These are phyloP conservation scores for Corbicula japonica DNA, from an alignment of 2,888 invertebrate genomes.

Conservation along the genomic window DNA sequence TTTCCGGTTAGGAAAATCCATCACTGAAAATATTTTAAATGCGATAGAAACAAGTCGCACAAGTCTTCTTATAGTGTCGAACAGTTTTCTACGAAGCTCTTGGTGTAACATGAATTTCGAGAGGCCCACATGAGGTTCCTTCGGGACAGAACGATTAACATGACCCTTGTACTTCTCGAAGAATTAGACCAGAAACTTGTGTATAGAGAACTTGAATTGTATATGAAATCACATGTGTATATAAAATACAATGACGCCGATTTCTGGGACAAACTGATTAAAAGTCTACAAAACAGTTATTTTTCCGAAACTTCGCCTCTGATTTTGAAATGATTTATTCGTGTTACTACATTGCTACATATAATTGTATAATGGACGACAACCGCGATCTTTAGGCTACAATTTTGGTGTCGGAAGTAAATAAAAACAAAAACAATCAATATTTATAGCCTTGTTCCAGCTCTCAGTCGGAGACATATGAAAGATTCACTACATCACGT, in stretches of 20 bases:
- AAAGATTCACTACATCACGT: too few relatives aligned
- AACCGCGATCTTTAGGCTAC: too few relatives aligned
- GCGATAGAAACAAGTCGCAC: slow-evolving; percentile 46
- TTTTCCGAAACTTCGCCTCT: slow-evolving; percentile 10
- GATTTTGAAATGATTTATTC: not conserved
- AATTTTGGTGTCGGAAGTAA: too few relatives aligned
- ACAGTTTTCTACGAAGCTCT: slow-evolving; percentile 48
- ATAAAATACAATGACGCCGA: slow-evolving; percentile 33
- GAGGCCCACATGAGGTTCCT: slow-evolving; percentile 45
- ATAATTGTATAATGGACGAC: too few relatives aligned
- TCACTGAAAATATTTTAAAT: slow-evolving; percentile 38
- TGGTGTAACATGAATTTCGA: slow-evolving; percentile 57
- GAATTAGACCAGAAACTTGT: slow-evolving; percentile 37
- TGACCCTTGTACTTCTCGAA: slow-evolving; percentile 42
- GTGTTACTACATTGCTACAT: too few relatives aligned
- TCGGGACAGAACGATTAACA: slow-evolving; percentile 29
- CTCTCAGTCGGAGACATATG: too few relatives aligned
- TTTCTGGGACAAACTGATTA: slow-evolving; percentile 42
- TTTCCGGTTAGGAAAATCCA: slow-evolving; percentile 40
- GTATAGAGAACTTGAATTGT: slow-evolving; percentile 36
- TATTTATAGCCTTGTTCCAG: too few relatives aligned
- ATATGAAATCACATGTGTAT: slow-evolving; percentile 43
- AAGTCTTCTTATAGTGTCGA: slow-evolving; percentile 46
- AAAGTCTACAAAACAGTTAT: slow-evolving; percentile 8
- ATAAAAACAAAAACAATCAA: too few relatives aligned